Base-by-base conservation (phyloP, 2,888 invertebrate species). In the Chloromyia formosa region DNA sequence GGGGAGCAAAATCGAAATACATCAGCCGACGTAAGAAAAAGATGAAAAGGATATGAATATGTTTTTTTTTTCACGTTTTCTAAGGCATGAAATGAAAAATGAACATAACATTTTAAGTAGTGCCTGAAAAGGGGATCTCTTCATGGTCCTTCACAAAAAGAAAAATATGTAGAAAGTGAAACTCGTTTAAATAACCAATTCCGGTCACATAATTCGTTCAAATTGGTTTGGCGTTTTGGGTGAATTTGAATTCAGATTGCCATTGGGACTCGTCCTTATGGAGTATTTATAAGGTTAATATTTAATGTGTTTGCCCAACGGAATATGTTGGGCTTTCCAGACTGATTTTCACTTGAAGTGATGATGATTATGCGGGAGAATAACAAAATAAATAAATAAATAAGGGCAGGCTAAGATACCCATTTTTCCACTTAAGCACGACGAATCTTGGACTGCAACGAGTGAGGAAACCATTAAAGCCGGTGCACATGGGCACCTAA, bases 21-120 rank as follows among this genome's bases (percentile, higher is more conserved):
- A 53, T 16, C n/a, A 16, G 53, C 14, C 56, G 56, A 35, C 27
- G 27, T 4, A 35, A 35, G 27, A 35, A 35, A 58, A 20, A 58
- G 22, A 12, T 27, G n/a, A 42, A 69, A 27, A 20, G 54, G n/a
- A 27, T 69, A 53, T 53, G 45, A 53, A 53, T 69, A 69, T 69
- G 22, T 69, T 22, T 54, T 35, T 35, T 35, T 35, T 2, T 35
- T 35, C 27, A 35, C 2, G 7, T 35, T 7, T 35, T 35, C 27
- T 4, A 35, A 53, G 16, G 68, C 68, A 27, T 69, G 68, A 69
- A 53, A 69, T 69, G 68, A 69, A 69, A 69, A 69, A 69, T 69
- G 68, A 69, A 53, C 68, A 35, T 35, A 53, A 54, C 68, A 49
- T 49, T 53, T 54, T 18, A 9, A 54, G 54, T 23, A 49, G 10